These are phyloP conservation scores for Eucera pruinosa DNA, from an alignment of 2,888 invertebrate genomes.

Conservation along the genomic window DNA sequence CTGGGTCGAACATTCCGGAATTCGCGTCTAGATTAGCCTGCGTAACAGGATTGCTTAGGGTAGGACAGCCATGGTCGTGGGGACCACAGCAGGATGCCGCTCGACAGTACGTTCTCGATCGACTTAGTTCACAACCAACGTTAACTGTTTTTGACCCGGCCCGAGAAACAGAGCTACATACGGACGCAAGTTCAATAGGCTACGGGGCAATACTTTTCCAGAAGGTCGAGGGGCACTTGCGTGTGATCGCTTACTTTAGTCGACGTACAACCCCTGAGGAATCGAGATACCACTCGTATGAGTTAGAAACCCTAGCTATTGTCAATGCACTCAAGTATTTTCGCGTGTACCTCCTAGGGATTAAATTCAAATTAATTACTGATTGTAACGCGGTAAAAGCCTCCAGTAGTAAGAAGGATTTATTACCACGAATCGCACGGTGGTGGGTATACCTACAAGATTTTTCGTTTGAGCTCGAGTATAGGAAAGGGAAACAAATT, in stretches of 20 bases:
- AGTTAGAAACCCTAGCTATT: too few relatives aligned
- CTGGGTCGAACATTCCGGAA: slow-evolving; percentile 68
- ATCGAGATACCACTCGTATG: slow-evolving; percentile 41
- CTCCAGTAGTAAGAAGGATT: background rate
- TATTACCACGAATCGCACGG: too few relatives aligned
- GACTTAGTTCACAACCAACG: background rate
- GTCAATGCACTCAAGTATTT: slow-evolving; percentile 50
- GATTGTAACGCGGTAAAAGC: slow-evolving; percentile 15
- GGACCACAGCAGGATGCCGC: too few relatives aligned
- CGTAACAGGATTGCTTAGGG: too few relatives aligned
- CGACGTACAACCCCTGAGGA: slow-evolving; percentile 17
- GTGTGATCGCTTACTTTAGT: slow-evolving; percentile 16
- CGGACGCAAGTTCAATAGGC: slow-evolving; percentile 6
- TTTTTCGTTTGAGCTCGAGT: slow-evolving; percentile 65
- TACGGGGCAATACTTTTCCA: slow-evolving; percentile 19
- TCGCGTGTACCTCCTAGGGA: slow-evolving; percentile 43
- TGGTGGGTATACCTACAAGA: too few relatives aligned
- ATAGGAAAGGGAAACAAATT: slow-evolving; percentile 56
- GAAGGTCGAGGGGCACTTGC: background rate
- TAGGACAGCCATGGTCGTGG: too few relatives aligned
- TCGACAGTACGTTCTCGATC: too few relatives aligned
- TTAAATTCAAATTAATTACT: slow-evolving; percentile 46
- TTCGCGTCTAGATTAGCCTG: too few relatives aligned
- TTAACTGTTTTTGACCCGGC: slow-evolving; percentile 13
- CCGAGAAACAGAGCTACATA: slow-evolving; percentile 20